Conservation (phyloP, 35 echinoderm and acorn worm species). For the Holothuria glaberrima region DNA sequence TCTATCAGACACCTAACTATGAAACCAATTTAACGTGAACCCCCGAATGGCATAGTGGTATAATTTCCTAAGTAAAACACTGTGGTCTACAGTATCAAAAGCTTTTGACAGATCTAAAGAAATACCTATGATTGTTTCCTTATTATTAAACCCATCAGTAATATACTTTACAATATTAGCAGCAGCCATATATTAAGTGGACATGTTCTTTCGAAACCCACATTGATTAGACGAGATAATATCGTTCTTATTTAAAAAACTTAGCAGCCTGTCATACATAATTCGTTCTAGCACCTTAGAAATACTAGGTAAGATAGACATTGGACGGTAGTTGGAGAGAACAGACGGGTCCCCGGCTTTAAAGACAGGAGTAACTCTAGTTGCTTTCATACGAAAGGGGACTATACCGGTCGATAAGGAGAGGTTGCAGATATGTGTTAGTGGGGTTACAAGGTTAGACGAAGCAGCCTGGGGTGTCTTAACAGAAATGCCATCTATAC, state of each 20-base stretch:
- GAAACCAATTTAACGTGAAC: neutral
- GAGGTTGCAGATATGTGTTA: neutral
- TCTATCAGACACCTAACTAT: neutral
- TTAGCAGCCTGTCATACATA: too few species aligned
- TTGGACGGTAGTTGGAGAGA: too few species aligned
- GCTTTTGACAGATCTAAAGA: too few species aligned
- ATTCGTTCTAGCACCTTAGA: too few species aligned
- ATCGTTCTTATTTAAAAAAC: too few species aligned
- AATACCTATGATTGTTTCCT: too few species aligned
- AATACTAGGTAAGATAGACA: neutral
- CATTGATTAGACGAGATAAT: too few species aligned
- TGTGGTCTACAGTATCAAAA: too few species aligned
- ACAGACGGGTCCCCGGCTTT: neutral
- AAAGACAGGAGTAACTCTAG: slow-evolving; percentile 8
- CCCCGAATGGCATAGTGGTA: too few species aligned
- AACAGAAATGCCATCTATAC: neutral
- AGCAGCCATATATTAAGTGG: neutral
- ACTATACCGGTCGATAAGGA: slow-evolving; percentile 1
- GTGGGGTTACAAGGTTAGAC: neutral
- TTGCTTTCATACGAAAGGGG: neutral
- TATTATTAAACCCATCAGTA: too few species aligned
- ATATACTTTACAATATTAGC: neutral
- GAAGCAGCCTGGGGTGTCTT: neutral
- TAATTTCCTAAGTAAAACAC: too few species aligned
- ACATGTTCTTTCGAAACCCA: neutral